These are phyloP conservation scores for Drosophila affinis DNA, from an alignment of 2,888 invertebrate species.

Conservation along the genomic window DNA sequence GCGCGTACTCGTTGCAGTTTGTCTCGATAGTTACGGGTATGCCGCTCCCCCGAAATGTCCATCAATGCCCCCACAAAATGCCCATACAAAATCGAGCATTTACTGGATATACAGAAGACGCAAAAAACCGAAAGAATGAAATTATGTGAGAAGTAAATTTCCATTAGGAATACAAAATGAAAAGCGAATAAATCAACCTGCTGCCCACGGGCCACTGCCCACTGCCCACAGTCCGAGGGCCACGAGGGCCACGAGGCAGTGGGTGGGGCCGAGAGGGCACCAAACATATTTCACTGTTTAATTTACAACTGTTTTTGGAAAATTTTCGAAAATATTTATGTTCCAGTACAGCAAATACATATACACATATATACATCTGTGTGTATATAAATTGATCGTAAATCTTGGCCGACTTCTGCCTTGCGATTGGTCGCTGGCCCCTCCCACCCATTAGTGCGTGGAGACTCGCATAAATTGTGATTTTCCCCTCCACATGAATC, in stretches of 20 bases:
- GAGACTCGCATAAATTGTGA: constrained; percentile 24
- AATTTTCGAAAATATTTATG: constrained; percentile 38
- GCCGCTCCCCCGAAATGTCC: too few species aligned
- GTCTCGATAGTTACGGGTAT: too few species aligned
- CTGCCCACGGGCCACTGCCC: not conserved
- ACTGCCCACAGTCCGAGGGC: not conserved
- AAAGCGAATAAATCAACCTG: constrained; percentile 18
- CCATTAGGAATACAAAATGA: constrained; percentile 16
- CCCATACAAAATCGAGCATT: constrained; percentile 4
- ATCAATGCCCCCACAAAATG: not conserved
- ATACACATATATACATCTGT: too few species aligned
- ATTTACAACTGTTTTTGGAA: constrained; percentile 44
- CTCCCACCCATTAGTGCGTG: constrained; percentile 5
- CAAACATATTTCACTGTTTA: constrained; percentile 27
- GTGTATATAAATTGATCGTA: constrained; percentile 59
- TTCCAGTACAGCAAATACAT: constrained; percentile 3
- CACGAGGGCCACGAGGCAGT: not conserved
- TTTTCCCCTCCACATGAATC: constrained; percentile 23
- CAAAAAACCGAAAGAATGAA: constrained; percentile 5
- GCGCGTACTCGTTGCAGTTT: too few species aligned
- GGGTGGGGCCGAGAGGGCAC: not conserved
- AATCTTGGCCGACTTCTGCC: constrained; percentile 50
- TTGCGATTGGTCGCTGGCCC: constrained; percentile 4
- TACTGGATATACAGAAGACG: constrained; percentile 18
- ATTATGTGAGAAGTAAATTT: constrained; percentile 32